Evolutionary conservation across 2,797 vertebrate genomes (phyloP).

Genomic region (Tadarida brasiliensis): DNA sequence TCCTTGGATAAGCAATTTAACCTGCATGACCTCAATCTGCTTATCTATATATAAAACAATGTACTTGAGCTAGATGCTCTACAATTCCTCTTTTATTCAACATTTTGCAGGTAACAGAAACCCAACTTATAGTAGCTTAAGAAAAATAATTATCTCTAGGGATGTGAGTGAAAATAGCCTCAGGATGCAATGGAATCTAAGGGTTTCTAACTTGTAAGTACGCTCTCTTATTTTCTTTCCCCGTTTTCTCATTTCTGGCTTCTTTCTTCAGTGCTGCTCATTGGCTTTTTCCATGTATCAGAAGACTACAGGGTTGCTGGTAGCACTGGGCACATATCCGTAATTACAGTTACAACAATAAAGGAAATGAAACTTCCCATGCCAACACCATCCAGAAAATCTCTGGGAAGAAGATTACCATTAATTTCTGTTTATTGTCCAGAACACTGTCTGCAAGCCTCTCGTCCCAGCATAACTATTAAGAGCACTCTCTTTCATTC

Average conservation of each 20-base stretch:
- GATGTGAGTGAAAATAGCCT: background rate
- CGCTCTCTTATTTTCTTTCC: background rate
- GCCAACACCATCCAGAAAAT: background rate
- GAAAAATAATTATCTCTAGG: background rate
- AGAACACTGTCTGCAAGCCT: background rate
- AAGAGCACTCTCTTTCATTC: slow-evolving; percentile 5
- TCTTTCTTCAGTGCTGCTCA: background rate
- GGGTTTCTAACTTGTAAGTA: background rate
- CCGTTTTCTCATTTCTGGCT: background rate
- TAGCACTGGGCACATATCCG: background rate
- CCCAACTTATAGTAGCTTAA: background rate
- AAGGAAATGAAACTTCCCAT: background rate
- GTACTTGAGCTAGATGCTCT: background rate
- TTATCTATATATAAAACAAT: background rate
- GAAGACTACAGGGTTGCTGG: background rate
- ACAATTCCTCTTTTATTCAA: background rate
- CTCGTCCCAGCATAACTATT: background rate
- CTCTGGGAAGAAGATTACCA: background rate
- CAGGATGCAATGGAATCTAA: background rate
- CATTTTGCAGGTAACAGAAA: background rate
- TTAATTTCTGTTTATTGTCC: slow-evolving; percentile 4
- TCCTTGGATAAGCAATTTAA: background rate
- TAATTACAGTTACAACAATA: background rate
- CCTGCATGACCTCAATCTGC: background rate
- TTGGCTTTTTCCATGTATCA: background rate